Evolutionary conservation across 2,797 vertebrate genomes (phyloP).

Genomic region (Graptemys geographica): DNA sequence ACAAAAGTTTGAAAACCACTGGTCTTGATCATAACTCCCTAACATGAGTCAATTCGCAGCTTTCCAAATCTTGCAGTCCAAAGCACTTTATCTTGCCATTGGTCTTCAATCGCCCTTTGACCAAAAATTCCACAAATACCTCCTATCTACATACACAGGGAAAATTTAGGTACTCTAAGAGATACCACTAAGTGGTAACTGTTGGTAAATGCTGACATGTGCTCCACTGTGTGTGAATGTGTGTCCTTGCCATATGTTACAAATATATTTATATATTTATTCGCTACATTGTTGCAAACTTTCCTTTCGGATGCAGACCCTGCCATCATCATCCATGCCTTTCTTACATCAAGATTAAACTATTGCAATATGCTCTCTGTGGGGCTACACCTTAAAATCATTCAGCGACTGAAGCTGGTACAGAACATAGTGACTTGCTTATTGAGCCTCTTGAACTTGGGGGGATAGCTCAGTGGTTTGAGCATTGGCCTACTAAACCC

Average conservation of each 20-base stretch:
- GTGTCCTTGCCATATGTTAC: too few relatives aligned
- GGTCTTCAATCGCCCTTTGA: background rate
- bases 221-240: background rate
- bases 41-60: background rate
- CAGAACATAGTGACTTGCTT: rapidly evolving
- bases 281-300: background rate
- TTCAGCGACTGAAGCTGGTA: background rate
- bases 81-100: background rate
- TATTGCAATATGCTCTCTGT: rapidly evolving
- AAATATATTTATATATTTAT: background rate
- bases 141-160: background rate
- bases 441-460: background rate
- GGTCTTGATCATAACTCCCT: background rate
- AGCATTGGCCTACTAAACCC: too few relatives aligned
- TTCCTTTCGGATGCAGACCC: background rate
- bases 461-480: too few relatives aligned
- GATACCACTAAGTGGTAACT: too few relatives aligned
- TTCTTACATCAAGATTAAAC: background rate
- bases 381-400: background rate
- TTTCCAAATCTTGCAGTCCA: background rate
- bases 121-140: background rate
- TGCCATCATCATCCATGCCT: background rate
- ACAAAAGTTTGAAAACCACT: too few relatives aligned
- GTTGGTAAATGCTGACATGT: background rate
- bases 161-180: background rate